These are phyloP conservation scores for Tachypleus tridentatus DNA, from an alignment of 1,140 invertebrate genomes.

Conservation along the genomic window DNA sequence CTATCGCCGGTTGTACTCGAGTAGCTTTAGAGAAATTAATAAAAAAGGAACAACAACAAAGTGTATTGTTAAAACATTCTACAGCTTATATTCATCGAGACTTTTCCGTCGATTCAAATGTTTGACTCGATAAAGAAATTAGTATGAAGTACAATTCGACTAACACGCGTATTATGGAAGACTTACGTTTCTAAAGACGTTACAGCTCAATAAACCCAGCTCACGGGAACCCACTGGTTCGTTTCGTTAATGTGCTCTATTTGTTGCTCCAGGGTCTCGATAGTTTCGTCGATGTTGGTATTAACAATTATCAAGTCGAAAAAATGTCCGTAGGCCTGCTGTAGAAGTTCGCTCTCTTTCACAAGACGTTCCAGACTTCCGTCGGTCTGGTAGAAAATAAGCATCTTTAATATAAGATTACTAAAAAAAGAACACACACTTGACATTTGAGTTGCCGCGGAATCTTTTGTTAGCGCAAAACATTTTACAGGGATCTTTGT, in stretches of 20 bases:
- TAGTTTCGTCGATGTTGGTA: constrained; percentile 98
- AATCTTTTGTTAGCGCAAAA: constrained; percentile 39
- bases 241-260: constrained; percentile 78
- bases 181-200: neutral
- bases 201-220: constrained; percentile 73
- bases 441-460: constrained; percentile 23
- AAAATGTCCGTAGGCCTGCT: constrained; percentile 92
- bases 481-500: constrained; percentile 20
- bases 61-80: no score
- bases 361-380: constrained; percentile 87
- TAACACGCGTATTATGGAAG: no score
- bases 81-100: no score
- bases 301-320: constrained; percentile 97
- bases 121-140: no score
- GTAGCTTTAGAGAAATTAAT: no score
- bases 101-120: no score
- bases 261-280: constrained; percentile 73
- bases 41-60: no score
- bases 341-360: constrained; percentile 87
- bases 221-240: constrained; percentile 73
- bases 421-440: constrained; percentile 28
- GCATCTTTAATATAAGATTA: no score
- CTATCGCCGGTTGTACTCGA: no score
- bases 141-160: no score
- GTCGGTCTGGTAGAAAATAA: constrained; percentile 55